phyloP scores from a whole-genome alignment of 1,140 invertebrate genomes.

The Argopecten irradians region DNA sequence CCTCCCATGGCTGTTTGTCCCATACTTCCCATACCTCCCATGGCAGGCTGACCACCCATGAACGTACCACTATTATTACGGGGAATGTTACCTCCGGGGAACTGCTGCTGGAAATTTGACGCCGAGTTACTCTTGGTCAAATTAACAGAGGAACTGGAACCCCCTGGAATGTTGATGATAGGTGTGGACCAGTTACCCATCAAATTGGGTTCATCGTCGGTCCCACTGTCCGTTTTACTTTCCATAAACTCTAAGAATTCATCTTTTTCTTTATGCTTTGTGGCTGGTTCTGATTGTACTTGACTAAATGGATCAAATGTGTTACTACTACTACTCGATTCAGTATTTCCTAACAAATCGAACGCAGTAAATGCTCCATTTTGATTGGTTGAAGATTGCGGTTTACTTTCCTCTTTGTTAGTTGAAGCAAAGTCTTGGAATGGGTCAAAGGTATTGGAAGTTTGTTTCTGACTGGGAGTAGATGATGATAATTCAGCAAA shows the following conservation, averaged over 20 bases:
- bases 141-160: constrained; percentile 48
- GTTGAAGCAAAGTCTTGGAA: neutral
- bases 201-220: constrained; percentile 59
- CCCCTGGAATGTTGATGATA: constrained; percentile 45
- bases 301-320: constrained; percentile 64
- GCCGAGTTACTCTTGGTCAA: constrained; percentile 56
- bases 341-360: constrained; percentile 33
- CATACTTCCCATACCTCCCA: constrained; percentile 46
- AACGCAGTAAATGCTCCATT: neutral
- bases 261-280: constrained; percentile 41
- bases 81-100: constrained; percentile 35
- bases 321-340: constrained; percentile 37
- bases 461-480: constrained; percentile 6
- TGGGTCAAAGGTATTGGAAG: neutral
- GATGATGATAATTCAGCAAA: constrained; percentile 49
- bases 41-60: constrained; percentile 47
- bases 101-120: constrained; percentile 47
- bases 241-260: constrained; percentile 68
- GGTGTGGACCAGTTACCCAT: constrained; percentile 69
- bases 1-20: constrained; percentile 38
- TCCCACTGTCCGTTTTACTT: constrained; percentile 16
- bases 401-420: constrained; percentile 3
- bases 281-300: constrained; percentile 26
- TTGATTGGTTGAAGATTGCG: constrained; percentile 33
- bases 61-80: constrained; percentile 42